A percentile compares a stretch with the other conserved stretches of the same genome.
These are phyloP conservation scores for Achlya flavicornis DNA, from an alignment of 2,888 invertebrate genomes.

Conservation along the genomic window DNA sequence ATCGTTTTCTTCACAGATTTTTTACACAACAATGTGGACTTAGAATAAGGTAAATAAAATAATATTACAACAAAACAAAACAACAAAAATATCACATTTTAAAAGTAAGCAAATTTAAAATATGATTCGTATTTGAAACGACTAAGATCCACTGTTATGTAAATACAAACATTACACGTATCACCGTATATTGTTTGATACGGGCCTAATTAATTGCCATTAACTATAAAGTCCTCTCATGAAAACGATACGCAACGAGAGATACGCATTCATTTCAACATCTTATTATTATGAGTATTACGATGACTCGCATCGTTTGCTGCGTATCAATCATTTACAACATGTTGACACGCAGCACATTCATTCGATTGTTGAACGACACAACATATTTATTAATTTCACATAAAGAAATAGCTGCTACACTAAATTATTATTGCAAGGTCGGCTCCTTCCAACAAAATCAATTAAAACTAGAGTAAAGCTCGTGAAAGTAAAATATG, in stretches of 20 bases:
- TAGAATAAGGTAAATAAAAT: neutral
- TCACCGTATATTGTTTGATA: neutral
- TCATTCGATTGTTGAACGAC: neutral
- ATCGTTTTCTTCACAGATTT: neutral
- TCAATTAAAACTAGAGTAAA: neutral
- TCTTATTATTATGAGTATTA: neutral
- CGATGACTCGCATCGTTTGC: neutral
- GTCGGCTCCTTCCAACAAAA: neutral
- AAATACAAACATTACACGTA: neutral
- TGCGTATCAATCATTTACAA: neutral
- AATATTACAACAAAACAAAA: neutral
- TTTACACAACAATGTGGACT: neutral
- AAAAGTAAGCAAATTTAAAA: neutral
- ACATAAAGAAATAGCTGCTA: neutral
- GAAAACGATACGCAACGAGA: neutral
- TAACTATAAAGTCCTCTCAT: neutral
- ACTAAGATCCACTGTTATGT: conserved; percentile 5
- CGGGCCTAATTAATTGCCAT: neutral
- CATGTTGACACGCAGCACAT: neutral
- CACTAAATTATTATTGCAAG: neutral
- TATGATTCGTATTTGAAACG: conserved; percentile 3
- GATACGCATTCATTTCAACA: neutral
- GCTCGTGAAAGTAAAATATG: conserved; percentile 1
- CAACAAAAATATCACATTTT: conserved; percentile 5
- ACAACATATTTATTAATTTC: neutral